Conservation (phyloP, 2,113 vertebrate species). For the Hystrix cristata region DNA sequence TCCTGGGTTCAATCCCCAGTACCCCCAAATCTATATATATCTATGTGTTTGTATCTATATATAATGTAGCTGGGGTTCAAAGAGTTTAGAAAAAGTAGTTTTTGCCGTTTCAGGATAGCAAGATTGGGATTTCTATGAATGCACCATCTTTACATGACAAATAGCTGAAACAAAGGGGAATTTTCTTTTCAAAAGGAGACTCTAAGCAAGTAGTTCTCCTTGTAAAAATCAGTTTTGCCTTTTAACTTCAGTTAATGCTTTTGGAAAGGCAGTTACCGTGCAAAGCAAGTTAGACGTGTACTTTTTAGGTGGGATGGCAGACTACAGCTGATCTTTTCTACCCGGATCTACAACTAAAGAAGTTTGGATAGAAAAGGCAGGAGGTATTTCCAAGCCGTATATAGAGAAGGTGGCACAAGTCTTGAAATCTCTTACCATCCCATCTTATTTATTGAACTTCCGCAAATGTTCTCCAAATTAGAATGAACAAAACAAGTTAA, state of each 20-base stretch:
- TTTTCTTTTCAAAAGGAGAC: neutral
- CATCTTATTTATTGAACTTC: constrained; percentile 37
- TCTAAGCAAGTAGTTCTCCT: neutral
- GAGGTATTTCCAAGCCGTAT: neutral
- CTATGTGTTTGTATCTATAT: neutral
- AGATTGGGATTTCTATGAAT: neutral
- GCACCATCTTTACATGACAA: neutral
- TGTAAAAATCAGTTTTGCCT: neutral
- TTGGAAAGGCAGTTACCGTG: neutral
- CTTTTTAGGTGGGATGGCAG: neutral
- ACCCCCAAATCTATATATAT: neutral
- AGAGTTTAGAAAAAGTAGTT: neutral
- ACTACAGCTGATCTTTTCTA: neutral
- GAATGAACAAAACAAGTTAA: constrained; percentile 51
- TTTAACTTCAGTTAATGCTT: neutral
- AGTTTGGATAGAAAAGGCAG: neutral
- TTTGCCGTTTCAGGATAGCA: neutral
- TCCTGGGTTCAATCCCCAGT: neutral
- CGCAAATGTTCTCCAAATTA: constrained; percentile 30
- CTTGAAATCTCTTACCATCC: constrained; percentile 3
- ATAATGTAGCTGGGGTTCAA: neutral
- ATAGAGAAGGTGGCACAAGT: neutral
- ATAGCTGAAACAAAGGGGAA: neutral
- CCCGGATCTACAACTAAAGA: neutral
- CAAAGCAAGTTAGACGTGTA: neutral